Base-by-base conservation (phyloP, 2,113 vertebrate species). In the Callipepla squamata region DNA sequence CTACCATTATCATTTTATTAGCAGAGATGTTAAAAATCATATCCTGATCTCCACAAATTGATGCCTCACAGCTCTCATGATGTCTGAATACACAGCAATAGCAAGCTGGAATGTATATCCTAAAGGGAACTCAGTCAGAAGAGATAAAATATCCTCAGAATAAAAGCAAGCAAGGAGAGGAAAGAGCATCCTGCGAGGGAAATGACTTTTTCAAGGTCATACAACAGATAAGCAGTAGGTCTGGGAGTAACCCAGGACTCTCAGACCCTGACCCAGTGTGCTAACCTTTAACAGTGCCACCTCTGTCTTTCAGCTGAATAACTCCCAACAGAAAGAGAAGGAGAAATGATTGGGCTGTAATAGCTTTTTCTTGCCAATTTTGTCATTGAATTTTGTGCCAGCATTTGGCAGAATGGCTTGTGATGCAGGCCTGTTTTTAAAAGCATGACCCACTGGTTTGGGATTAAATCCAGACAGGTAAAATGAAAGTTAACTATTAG, bases 121-220 rank as follows among this genome's bases (percentile, higher is more conserved):
- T 76, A 34, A 82, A 55, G 59, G 80, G 45, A 67, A 76, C 91
- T 82, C 1, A 1, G 59, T 74, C 32, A 74, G 80, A 78, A 78
- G 1, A 83, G 53, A 70, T 34, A 32, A 85, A 87, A 65, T 11
- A 67, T 66, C 7, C 19, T 13, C 42, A 59, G 87, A 78, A 65
- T 38, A 84, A 72, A 85, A 74, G 36, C 68, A 90, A 32, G 34
- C 15, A 47, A 59, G 2, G 34, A 88, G 48, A 82, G 32, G 57
- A 70, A 70, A 78, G 79, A 78, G 34, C 38, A 86, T 63, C 68
- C 50, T 51, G 73, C 65, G 47, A 75, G 44, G 57, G 34, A 88
- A 94, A 59, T 47, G 11, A 68, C 36, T 78, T 90, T 83, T 78
- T 68, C 73, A 86, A 88, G 83, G 83, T 85, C 47, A 78, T 40